Evolutionary conservation across 1,140 invertebrate genomes (phyloP), one percentile per base, ranked within the genome.

Genomic region (Penaeus vannamei): DNA sequence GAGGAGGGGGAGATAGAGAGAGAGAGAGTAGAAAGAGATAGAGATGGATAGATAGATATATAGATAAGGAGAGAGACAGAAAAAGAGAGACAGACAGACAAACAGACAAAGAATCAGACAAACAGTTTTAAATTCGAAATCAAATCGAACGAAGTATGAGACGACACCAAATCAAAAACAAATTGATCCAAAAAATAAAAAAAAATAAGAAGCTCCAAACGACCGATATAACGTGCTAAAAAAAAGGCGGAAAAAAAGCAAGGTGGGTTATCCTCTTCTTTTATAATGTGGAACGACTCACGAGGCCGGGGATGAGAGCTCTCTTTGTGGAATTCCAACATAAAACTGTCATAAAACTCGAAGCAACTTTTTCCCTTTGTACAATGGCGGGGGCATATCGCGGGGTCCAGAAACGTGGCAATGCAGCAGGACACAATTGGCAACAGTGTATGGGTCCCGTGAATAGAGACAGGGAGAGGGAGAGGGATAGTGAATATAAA

Each of bases 331-430:
- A 79, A 42, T 14, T 46, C 76, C 76, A 79, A 79, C 76, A 79
- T 79, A 79, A 79, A 79, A 79, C 76, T 79, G 76, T 79, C 76
- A 79, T 79, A 79, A 79, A 79, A 79, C 76, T 79, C 76, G 76
- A 46, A 5, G 32, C 76, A 79, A 79, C 76, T 79, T 79, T 77
- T 79, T 42, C 32, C 76, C 76, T 42, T 79, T 79, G 76, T 79
- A 32, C 76, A 79, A 42, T 79, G 76, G 53, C 76, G 36, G 36
- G 36, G 36, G 36, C 36, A 42, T 42, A 42, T 42, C 36, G 4
- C 36, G 36, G 36, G 36, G 36, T 42, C 8, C 36, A 7, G 36
- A 42, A 42, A 42, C 36, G 36, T 42, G 36, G 36, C 36, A 42
- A 42, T 42, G 36, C 36, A 42, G 36, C 36, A 42, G 8, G 36